Percentiles rank a stretch among this genome's conserved stretches.
These are phyloP conservation scores for Hypothenemus hampei DNA, from an alignment of 1,140 invertebrate species.

Conservation along the genomic window DNA sequence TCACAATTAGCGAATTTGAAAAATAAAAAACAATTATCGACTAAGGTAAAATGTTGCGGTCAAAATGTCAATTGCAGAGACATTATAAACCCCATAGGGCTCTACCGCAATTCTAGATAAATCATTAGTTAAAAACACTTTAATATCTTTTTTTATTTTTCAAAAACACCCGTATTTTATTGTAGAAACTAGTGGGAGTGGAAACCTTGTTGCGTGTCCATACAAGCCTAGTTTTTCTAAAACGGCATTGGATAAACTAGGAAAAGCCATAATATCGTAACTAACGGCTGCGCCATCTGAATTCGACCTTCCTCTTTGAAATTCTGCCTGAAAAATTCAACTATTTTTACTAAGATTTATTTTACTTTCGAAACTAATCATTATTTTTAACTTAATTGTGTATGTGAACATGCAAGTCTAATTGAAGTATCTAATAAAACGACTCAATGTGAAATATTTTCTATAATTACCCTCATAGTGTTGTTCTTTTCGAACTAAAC, in stretches of 20 bases:
- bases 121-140: neutral
- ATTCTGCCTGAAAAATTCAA: too few species aligned
- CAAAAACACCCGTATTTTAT: neutral
- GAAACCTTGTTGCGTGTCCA: constrained; percentile 31
- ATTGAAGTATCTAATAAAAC: too few species aligned
- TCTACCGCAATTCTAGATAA: neutral
- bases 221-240: constrained; percentile 40
- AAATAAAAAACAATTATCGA: neutral
- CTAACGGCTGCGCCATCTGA: constrained; percentile 35
- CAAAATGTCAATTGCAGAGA: neutral
- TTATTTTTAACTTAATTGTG: too few species aligned
- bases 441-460: too few species aligned
- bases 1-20: too few species aligned
- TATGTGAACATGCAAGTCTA: too few species aligned
- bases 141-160: neutral
- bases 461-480: too few species aligned
- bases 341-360: too few species aligned
- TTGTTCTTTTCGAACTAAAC: too few species aligned
- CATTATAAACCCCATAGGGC: neutral
- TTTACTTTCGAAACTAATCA: too few species aligned
- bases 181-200: neutral
- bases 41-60: neutral
- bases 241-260: constrained; percentile 39
- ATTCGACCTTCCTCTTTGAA: constrained; percentile 35
- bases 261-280: constrained; percentile 34